Evolutionary conservation across 2,888 invertebrate genomes (phyloP).

Genomic region (Pardosa pseudoannulata): DNA sequence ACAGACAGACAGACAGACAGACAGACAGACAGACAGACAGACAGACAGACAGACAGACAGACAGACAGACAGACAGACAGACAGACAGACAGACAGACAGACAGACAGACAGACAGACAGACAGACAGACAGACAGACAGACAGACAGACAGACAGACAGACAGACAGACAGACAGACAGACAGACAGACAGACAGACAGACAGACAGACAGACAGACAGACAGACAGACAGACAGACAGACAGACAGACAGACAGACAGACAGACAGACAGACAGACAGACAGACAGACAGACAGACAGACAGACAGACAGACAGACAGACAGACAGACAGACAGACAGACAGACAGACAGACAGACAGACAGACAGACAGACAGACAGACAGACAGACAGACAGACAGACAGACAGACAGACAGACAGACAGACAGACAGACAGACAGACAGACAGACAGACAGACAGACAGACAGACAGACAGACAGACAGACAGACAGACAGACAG

Average conservation of each 20-base stretch:
- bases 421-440: constrained; percentile 30
- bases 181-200: constrained; percentile 28
- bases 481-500: constrained; percentile 30
- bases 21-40: constrained; percentile 37
- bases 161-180: neutral
- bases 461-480: constrained; percentile 30
- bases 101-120: constrained; percentile 37
- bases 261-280: constrained; percentile 30
- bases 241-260: constrained; percentile 30
- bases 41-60: constrained; percentile 37
- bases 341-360: constrained; percentile 30
- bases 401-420: constrained; percentile 30
- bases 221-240: constrained; percentile 30
- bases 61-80: constrained; percentile 37
- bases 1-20: constrained; percentile 37
- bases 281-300: constrained; percentile 30
- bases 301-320: constrained; percentile 30
- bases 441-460: constrained; percentile 30
- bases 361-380: constrained; percentile 30
- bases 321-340: constrained; percentile 30
- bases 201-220: constrained; percentile 30
- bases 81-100: constrained; percentile 37
- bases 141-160: constrained; percentile 6
- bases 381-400: constrained; percentile 30
- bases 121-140: constrained; percentile 34